These are phyloP conservation scores for Morbakka virulenta DNA, from an alignment of 30 jellyfish, hydroid and myxozoan genomes.

Conservation along the genomic window DNA sequence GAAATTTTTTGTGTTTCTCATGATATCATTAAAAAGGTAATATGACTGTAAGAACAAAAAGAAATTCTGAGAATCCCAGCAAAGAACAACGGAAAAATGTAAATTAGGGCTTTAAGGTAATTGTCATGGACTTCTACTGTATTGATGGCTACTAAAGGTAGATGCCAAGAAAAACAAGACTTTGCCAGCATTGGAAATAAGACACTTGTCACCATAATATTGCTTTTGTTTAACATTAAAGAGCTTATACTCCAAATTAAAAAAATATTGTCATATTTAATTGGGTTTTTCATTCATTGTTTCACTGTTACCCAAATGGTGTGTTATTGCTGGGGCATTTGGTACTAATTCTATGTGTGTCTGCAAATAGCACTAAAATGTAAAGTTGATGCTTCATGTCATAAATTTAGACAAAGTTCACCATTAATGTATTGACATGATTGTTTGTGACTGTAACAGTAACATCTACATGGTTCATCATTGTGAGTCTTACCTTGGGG, in stretches of 20 bases:
- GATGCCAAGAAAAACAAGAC: conserved; percentile 69
- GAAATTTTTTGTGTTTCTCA: conserved; percentile 27
- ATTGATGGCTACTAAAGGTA: conserved; percentile 46
- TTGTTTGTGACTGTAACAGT: conserved; percentile 58
- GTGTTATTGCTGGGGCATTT: conserved; percentile 61
- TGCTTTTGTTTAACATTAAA: conserved; percentile 41
- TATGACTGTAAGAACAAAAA: no score
- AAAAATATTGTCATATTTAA: conserved; percentile 26
- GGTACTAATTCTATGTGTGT: conserved; percentile 86
- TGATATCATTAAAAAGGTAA: no score
- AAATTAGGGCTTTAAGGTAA: not conserved
- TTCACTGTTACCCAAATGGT: conserved; percentile 66
- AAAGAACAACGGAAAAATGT: no score
- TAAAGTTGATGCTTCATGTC: conserved; percentile 35
- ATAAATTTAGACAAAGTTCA: conserved; percentile 15
- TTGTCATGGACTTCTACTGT: conserved; percentile 8
- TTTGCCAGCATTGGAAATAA: conserved; percentile 47
- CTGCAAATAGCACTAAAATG: conserved; percentile 62
- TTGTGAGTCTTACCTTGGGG: conserved; percentile 53
- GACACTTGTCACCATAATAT: conserved; percentile 29
- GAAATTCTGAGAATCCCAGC: no score
- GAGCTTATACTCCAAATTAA: conserved; percentile 34
- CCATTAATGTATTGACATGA: conserved; percentile 12
- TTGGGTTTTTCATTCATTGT: conserved; percentile 60
- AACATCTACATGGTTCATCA: conserved; percentile 69